Evolutionary conservation across 2,113 vertebrate species (phyloP).

Genomic region (Tringa solitaria): DNA sequence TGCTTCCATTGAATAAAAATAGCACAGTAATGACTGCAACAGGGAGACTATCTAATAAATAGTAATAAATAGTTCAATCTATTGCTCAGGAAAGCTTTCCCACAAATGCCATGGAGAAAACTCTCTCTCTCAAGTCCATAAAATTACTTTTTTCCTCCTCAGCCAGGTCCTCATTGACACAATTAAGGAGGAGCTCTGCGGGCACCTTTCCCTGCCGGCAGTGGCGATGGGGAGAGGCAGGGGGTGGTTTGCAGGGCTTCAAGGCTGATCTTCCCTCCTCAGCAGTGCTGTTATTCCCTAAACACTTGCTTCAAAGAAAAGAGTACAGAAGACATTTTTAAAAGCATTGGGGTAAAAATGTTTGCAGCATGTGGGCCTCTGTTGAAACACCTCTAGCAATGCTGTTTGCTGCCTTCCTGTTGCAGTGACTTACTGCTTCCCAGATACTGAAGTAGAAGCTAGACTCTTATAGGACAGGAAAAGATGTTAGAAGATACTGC

Average conservation of each 20-base stretch:
- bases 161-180: not conserved
- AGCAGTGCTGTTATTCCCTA: not conserved
- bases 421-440: not conserved
- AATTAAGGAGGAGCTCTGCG: not conserved
- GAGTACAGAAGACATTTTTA: not conserved
- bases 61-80: not conserved
- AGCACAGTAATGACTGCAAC: not conserved
- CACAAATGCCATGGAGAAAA: not conserved
- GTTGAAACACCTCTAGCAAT: not conserved
- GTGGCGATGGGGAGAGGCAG: not conserved
- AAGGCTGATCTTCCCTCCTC: not conserved
- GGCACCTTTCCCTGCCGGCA: not conserved
- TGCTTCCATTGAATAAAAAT: not conserved
- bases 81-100: not conserved
- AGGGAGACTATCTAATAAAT: not conserved
- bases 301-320: not conserved
- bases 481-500: not conserved
- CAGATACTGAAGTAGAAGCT: not conserved
- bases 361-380: rapidly evolving
- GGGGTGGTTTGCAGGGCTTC: rapidly evolving
- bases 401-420: not conserved
- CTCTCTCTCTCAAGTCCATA: not conserved
- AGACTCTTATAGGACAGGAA: not conserved
- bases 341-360: not conserved
- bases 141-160: not conserved